These are phyloP conservation scores for Andrena haemorrhoa DNA, from an alignment of 2,888 invertebrate genomes.

Conservation along the genomic window DNA sequence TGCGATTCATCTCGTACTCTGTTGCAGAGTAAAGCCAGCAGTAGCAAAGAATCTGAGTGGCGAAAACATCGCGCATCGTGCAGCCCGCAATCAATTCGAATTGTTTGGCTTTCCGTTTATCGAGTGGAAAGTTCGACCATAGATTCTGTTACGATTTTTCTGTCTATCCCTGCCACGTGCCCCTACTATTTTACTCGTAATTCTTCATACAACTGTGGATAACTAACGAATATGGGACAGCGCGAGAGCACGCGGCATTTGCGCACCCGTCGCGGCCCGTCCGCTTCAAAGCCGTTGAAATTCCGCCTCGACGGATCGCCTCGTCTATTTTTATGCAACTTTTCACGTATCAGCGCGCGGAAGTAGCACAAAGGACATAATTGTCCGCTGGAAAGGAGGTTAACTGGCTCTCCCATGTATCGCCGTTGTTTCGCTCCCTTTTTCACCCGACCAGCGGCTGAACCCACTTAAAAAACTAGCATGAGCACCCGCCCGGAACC, in stretches of 20 bases:
- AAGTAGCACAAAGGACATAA: slow-evolving; percentile 51
- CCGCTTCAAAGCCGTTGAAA: slow-evolving; percentile 19
- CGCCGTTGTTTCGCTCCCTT: slow-evolving; percentile 36
- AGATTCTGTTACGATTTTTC: slow-evolving; percentile 3
- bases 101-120: slow-evolving; percentile 19
- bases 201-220: not conserved
- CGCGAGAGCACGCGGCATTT: not conserved
- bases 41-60: slow-evolving; percentile 1
- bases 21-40: not conserved
- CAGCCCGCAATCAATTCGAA: slow-evolving; percentile 24
- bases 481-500: slow-evolving; percentile 12
- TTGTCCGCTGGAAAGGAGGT: slow-evolving; percentile 50
- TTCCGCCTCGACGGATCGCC: slow-evolving; percentile 27
- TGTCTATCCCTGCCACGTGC: not conserved
- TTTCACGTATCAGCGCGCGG: slow-evolving; percentile 36
- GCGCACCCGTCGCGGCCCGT: not conserved
- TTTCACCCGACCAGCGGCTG: not conserved
- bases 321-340: slow-evolving; percentile 24
- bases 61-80: not conserved
- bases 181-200: not conserved
- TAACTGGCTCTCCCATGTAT: slow-evolving; percentile 48
- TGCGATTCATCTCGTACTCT: not conserved
- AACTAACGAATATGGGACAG: not conserved
- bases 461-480: slow-evolving; percentile 52
- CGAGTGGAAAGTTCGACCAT: slow-evolving; percentile 16